Evolutionary conservation across 1,140 invertebrate species (phyloP).

Genomic region (Bombus affinis): DNA sequence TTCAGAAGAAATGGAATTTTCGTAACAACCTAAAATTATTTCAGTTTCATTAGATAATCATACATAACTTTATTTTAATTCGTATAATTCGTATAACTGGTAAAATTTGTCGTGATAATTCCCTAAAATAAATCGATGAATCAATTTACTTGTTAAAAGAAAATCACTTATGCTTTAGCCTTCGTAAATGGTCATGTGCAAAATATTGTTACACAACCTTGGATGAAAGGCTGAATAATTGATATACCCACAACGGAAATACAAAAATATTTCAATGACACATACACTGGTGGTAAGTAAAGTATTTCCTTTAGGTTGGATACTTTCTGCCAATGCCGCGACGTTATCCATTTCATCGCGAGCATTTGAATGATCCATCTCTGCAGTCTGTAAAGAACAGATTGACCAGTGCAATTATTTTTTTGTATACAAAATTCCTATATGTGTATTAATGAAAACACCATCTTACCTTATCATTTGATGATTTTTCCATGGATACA

Average conservation of each 20-base stretch:
- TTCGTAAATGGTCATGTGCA: slow-evolving; percentile 76
- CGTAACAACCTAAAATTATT: slow-evolving; percentile 90
- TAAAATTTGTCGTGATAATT: slow-evolving; percentile 52
- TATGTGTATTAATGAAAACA: not conserved
- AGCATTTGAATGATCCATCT: slow-evolving; percentile 84
- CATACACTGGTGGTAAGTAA: slow-evolving; percentile 92
- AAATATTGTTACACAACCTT: slow-evolving; percentile 71
- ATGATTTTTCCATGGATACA: slow-evolving; percentile 75
- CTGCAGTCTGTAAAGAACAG: slow-evolving; percentile 72
- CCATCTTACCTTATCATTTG: slow-evolving; percentile 63
- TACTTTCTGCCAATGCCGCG: slow-evolving; percentile 96
- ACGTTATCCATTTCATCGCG: slow-evolving; percentile 92
- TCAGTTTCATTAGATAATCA: slow-evolving; percentile 45
- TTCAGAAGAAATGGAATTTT: slow-evolving; percentile 97
- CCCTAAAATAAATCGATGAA: slow-evolving; percentile 44
- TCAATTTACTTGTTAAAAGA: slow-evolving; percentile 59
- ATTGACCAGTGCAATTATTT: not conserved
- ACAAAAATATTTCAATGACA: slow-evolving; percentile 62
- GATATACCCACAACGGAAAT: not conserved
- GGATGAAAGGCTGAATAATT: slow-evolving; percentile 74
- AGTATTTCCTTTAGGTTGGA: slow-evolving; percentile 99
- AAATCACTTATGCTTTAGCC: slow-evolving; percentile 73
- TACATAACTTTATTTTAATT: slow-evolving; percentile 46
- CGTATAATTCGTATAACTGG: not conserved
- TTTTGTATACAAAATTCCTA: not conserved